Evolutionary conservation across 1,140 invertebrate genomes (phyloP), one percentile per base, ranked within the genome.

Genomic region (Sycophaga agraensis): DNA sequence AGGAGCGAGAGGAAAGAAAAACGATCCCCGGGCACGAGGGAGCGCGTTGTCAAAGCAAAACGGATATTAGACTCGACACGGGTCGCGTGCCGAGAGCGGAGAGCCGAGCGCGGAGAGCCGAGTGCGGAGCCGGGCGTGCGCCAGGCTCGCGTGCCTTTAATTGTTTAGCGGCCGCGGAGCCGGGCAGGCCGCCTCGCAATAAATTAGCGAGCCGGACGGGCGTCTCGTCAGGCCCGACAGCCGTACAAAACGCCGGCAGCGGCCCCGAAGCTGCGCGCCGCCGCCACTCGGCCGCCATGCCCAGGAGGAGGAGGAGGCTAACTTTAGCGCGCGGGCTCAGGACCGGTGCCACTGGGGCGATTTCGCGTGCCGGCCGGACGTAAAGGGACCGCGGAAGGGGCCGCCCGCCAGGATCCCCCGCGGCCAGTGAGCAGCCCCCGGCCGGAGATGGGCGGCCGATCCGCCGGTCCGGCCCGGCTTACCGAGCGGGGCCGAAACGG

Each of bases 111-210:
- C 28, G n/a, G 51, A 43, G 51, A 49, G 51, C 35, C 16, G 26
- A 9, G 22, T n/a, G 24, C 26, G n/a, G 22, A 4, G 24, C 22
- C n/a, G 28, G 28, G 28, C 28, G 28, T n/a, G n/a, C n/a, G n/a
- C n/a, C 28, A 26, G 4, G 19, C 21, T 62, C 53, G 59, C 59
- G 59, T 62, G 59, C 26, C 53, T 56, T 55, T 62, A 62, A 62
- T 62, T 62, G 59, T 62, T 56, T 56, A 49, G 50, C 21, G 19
- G 57, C 28, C 28, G 1, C 14, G 11, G 11, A 31, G 28, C 4
- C 37, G 37, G 4, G n/a, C n/a, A 39, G 8, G 11, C 21, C 49
- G 39, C 50, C 39, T 54, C 53, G 53, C 53, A 14, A 56, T 62
- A 42, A 56, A 62, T 62, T 62, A 62, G 14, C 51, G 12, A 43